Evolutionary conservation across 2,797 vertebrate genomes (phyloP), one percentile per base, ranked within the genome.

Genomic region (Acipenser ruthenus): DNA sequence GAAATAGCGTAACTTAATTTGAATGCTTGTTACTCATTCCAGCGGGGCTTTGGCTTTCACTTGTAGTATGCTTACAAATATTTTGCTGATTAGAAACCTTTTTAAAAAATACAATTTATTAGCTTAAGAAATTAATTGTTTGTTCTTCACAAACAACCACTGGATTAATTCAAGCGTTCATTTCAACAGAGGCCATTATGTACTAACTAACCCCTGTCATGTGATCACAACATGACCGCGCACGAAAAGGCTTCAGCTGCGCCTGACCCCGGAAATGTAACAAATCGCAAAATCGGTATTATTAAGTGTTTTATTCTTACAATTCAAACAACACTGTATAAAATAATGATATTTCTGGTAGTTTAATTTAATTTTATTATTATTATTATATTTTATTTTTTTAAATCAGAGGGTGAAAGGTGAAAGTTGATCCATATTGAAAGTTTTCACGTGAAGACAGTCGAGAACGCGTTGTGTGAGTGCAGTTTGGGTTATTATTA

Each of bases 401-500:
- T 9, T 10, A 7, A n/a, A 8, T 15, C 49, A 10, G 65, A 58
- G 67, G 59, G 73, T 68, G 55, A 65, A 12, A 67, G 70, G 71
- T 72, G 73, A 78, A 63, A 84, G 84, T 78, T 82, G 76, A 81
- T 51, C 1, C 10, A 7, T 8, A 12, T 56, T 56, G 55, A 56
- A 12, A 3, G 15, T 18, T 18, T 18, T 18, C 15, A 18, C 15
- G 15, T 18, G 15, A 18, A 49, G 62, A 49, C 10, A 10, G 15
- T 50, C 15, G 8, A 13, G 7, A 66, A 55, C 63, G 18, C 68
- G 7, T 75, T 65, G 10, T 70, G 69, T 80, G 75, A 37, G 23
- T 37, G 23, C 23, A 4, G 4, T 37, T 37, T 37, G 23, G 23
- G 4, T 37, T 37, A 37, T 37, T 37, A 37, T 37, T 37, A 37